Conservation (phyloP, 2,888 invertebrate genomes). For the Lagria hirta region DNA sequence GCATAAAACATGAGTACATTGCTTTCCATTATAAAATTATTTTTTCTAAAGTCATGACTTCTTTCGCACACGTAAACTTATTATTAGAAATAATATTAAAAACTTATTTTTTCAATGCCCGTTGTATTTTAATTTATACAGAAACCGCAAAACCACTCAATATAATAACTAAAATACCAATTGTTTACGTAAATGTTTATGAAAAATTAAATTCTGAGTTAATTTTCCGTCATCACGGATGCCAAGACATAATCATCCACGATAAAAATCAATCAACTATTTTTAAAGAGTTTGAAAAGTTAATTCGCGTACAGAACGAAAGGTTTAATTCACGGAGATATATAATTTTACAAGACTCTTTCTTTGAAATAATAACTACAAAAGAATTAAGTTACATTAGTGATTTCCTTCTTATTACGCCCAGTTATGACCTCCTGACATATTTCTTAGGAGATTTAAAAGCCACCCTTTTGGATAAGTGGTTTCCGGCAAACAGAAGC, state of each 20-base stretch:
- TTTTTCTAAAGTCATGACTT: neutral
- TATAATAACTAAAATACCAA: slow-evolving; percentile 15
- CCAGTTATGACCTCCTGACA: neutral
- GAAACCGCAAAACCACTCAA: slow-evolving; percentile 24
- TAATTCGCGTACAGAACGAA: slow-evolving; percentile 30
- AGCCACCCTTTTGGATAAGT: slow-evolving; percentile 31
- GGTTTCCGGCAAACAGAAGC: slow-evolving; percentile 34
- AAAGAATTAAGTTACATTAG: slow-evolving; percentile 32
- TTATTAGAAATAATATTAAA: slow-evolving; percentile 33
- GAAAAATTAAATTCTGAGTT: slow-evolving; percentile 18
- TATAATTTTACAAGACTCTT: slow-evolving; percentile 17
- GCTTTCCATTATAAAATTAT: neutral
- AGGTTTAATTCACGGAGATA: slow-evolving; percentile 33
- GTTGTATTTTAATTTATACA: slow-evolving; percentile 35
- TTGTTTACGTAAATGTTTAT: slow-evolving; percentile 22
- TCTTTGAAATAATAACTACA: slow-evolving; percentile 28
- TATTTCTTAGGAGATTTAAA: slow-evolving; percentile 1
- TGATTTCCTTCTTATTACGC: slow-evolving; percentile 28
- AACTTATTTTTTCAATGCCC: slow-evolving; percentile 33
- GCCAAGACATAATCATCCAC: slow-evolving; percentile 37
- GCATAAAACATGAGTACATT: too few species aligned
- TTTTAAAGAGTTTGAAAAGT: slow-evolving; percentile 33
- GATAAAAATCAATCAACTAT: slow-evolving; percentile 26
- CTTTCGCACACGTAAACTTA: slow-evolving; percentile 19
- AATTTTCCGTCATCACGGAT: slow-evolving; percentile 37